These are phyloP conservation scores for Rhyacichthys aspro DNA, from an alignment of 2,797 vertebrate species.

Conservation along the genomic window DNA sequence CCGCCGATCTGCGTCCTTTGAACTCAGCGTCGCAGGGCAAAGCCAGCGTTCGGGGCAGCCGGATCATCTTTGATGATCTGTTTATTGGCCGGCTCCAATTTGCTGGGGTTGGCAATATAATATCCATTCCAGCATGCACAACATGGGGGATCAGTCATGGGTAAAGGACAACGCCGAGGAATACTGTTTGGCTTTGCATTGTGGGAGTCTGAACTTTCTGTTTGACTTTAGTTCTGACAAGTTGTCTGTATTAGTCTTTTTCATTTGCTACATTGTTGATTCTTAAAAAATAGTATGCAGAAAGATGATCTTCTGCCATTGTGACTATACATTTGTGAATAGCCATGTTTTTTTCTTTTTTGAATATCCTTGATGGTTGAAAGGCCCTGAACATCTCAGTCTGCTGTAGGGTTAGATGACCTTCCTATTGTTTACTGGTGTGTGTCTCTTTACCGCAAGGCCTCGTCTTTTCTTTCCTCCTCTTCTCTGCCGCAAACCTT, in stretches of 20 bases:
- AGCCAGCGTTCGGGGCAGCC: constrained; percentile 50
- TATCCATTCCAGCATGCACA: constrained; percentile 51
- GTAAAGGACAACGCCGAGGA: constrained; percentile 56
- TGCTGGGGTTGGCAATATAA: constrained; percentile 52
- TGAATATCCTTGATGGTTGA: constrained; percentile 60
- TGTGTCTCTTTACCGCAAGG: constrained; percentile 56
- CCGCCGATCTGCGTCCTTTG: constrained; percentile 70
- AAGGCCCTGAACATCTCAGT: constrained; percentile 63
- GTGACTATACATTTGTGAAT: constrained; percentile 49
- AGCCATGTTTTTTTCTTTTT: constrained; percentile 41
- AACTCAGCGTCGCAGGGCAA: constrained; percentile 65
- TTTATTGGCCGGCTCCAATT: constrained; percentile 73
- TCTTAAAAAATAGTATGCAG: constrained; percentile 18
- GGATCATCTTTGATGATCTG: constrained; percentile 72
- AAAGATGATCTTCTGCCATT: constrained; percentile 16
- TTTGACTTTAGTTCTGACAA: constrained; percentile 9
- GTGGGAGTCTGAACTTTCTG: constrained; percentile 21
- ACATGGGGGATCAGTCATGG: constrained; percentile 49
- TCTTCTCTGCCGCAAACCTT: constrained; percentile 62
- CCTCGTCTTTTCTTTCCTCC: constrained; percentile 60
- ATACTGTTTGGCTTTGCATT: constrained; percentile 39
- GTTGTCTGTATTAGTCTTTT: constrained; percentile 11
- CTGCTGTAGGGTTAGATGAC: constrained; percentile 58
- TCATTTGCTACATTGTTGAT: constrained; percentile 17
- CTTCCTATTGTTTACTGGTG: constrained; percentile 66